phyloP scores from a whole-genome alignment of 2,113 vertebrate species.

The Verasper variegatus region DNA sequence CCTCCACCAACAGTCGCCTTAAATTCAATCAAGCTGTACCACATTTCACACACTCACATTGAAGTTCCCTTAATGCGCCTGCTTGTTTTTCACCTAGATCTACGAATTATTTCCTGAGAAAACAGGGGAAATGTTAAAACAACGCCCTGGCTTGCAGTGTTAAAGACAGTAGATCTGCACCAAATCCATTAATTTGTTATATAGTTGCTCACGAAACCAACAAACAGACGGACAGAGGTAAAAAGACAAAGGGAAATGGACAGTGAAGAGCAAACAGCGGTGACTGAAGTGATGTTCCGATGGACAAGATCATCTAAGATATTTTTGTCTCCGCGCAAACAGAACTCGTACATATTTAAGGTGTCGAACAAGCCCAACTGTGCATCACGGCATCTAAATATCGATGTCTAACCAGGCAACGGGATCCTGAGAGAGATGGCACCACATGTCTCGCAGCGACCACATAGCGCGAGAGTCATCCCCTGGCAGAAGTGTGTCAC shows the following conservation, averaged over 20 bases:
- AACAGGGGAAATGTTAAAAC: no score
- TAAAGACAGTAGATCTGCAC: no score
- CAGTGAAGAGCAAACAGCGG: no score
- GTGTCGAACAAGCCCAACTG: constrained; percentile 5
- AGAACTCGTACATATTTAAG: constrained; percentile 21
- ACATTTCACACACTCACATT: background rate
- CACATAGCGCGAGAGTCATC: constrained; percentile 66
- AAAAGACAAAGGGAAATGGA: no score
- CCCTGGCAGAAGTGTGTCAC: constrained; percentile 80
- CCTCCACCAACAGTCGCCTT: background rate
- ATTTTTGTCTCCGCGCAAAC: constrained; percentile 1
- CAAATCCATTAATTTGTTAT: no score
- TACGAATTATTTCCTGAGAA: no score
- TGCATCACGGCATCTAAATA: constrained; percentile 28
- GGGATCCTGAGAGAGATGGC: constrained; percentile 45
- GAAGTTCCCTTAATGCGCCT: no score
- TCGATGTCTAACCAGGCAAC: constrained; percentile 21
- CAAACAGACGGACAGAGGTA: no score
- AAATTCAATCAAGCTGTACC: background rate
- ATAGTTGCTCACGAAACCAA: no score
- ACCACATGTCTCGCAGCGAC: constrained; percentile 37
- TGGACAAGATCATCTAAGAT: background rate
- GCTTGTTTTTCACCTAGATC: no score
- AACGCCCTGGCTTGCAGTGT: no score
- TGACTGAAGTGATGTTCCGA: no score